Base-by-base conservation (phyloP, 2,888 invertebrate species). In the Pachymerium ferrugineum region DNA sequence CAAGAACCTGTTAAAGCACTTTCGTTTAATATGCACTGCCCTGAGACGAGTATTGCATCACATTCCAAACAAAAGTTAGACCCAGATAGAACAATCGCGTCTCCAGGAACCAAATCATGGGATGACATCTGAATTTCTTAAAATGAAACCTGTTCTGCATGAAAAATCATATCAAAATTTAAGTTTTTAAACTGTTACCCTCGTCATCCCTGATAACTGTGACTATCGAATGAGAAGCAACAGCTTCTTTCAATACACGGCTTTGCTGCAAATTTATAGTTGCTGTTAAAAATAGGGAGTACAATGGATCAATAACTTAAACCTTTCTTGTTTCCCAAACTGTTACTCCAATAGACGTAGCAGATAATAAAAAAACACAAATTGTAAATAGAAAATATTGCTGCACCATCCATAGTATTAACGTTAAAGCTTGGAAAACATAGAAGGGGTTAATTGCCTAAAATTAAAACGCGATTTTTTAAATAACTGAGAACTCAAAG, bases 11-110 rank as follows among this genome's bases (percentile, higher is more conserved):
- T 85, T 3, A 85, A 79, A 82, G 85, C 83, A 77, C 84, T 83
- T 78, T 86, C 85, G 77, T 85, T 84, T n/a, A 85, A 83, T 70
- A 85, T 84, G 75, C 83, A 83, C 30, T 81, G 83, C 1, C 85
- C 85, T 12, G 82, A 79, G 8, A 85, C 77, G 0, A 85, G 80
- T 0, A 85, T 83, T 30, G 84, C 85, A 77, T 85, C 85, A 78
- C 85, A 85, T 35, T 83, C 83, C 81, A 85, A 82, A 10, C 80
- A 73, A 76, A 81, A 81, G 28, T 82, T 81, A 33, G 80, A 77
- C 3, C 80, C 77, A 0, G 83, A 83, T 4, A 85, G 79, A 70
- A 83, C 80, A 14, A 85, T 80, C 2, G 84, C 79, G 78, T 85
- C 85, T 2, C 85, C 85, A 1, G 85, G 85, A 5, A 85, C 84